These are phyloP conservation scores for Rhyzopertha dominica DNA, from an alignment of 1,140 invertebrate genomes.

Conservation along the genomic window DNA sequence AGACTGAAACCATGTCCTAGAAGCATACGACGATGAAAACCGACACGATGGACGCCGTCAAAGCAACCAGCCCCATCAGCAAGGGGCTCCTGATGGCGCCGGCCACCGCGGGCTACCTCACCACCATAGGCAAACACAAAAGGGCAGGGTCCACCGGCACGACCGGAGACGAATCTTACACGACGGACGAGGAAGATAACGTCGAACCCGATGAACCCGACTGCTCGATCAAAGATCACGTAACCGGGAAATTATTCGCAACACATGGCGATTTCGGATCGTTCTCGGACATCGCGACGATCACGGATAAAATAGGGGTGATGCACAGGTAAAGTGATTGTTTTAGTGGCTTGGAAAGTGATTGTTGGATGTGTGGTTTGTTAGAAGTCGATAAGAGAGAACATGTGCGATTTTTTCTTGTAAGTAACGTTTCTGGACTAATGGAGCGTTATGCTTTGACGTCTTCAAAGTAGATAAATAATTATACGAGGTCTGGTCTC, in stretches of 20 bases:
- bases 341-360: too few species aligned
- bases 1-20: too few species aligned
- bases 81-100: constrained; percentile 37
- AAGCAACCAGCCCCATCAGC: constrained; percentile 21
- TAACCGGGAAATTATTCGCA: constrained; percentile 30
- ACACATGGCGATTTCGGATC: constrained; percentile 30
- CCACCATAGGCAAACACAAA: constrained; percentile 42
- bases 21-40: too few species aligned
- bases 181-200: constrained; percentile 52
- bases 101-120: constrained; percentile 21
- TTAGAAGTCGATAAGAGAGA: too few species aligned
- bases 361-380: too few species aligned
- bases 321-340: too few species aligned
- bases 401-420: too few species aligned
- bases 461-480: too few species aligned
- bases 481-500: too few species aligned
- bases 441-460: too few species aligned
- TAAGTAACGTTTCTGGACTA: too few species aligned
- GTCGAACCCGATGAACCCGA: constrained; percentile 49
- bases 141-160: constrained; percentile 52
- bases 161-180: constrained; percentile 53
- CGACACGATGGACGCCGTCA: too few species aligned
- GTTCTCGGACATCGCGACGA: constrained; percentile 37
- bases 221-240: constrained; percentile 40
- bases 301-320: constrained; percentile 37